These are phyloP conservation scores for Himalopsyche phryganea DNA, from an alignment of 1,140 invertebrate genomes.

Conservation along the genomic window DNA sequence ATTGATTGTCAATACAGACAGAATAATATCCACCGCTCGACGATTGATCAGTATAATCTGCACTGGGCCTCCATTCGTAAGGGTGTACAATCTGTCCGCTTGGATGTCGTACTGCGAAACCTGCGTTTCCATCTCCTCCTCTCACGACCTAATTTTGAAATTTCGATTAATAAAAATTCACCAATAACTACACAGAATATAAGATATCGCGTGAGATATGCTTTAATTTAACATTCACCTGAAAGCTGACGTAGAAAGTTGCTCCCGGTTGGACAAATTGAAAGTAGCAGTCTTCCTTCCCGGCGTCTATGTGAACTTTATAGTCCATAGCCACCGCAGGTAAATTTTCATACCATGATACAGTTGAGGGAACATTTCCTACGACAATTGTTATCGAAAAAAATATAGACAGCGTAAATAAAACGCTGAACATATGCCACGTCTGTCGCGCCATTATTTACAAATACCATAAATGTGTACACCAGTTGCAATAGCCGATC, in stretches of 20 bases:
- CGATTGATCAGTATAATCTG: constrained; percentile 82
- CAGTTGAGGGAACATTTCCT: constrained; percentile 15
- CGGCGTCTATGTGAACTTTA: constrained; percentile 89
- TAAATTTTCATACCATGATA: constrained; percentile 73
- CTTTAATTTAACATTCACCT: constrained; percentile 56
- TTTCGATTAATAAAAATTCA: too few relatives aligned
- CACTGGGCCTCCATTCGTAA: constrained; percentile 82
- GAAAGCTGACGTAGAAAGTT: constrained; percentile 91
- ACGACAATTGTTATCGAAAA: constrained; percentile 19
- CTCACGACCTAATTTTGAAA: constrained; percentile 64
- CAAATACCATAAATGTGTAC: constrained; percentile 1
- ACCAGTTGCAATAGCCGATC: too few relatives aligned
- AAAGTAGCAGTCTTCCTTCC: constrained; percentile 93
- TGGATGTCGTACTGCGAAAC: constrained; percentile 85
- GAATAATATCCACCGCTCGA: constrained; percentile 82
- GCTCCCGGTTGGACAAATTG: constrained; percentile 88
- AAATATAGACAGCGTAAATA: constrained; percentile 13
- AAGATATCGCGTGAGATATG: background rate
- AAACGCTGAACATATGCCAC: constrained; percentile 34
- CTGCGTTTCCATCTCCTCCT: constrained; percentile 89
- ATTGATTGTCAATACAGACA: constrained; percentile 94
- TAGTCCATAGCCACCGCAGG: constrained; percentile 93
- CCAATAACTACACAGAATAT: background rate
- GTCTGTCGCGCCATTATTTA: constrained; percentile 29
- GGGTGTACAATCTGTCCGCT: constrained; percentile 79